Percentiles rank a stretch among this genome's conserved stretches.
phyloP scores from a whole-genome alignment of 2,113 vertebrate genomes.

The Phycodurus eques region DNA sequence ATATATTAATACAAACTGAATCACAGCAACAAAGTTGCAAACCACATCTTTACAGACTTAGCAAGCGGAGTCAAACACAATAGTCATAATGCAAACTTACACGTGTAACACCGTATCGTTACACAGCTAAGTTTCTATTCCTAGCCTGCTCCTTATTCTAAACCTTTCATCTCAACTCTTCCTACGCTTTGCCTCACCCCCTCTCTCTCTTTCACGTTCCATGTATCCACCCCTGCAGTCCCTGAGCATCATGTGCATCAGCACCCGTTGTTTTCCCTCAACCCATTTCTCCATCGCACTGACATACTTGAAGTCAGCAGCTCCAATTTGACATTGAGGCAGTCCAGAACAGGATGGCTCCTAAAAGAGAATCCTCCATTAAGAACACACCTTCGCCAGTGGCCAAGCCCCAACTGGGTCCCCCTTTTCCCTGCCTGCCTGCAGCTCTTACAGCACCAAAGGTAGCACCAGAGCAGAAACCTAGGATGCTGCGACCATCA shows the following conservation, averaged over 20 bases:
- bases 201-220: constrained; percentile 23
- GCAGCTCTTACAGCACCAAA: constrained; percentile 55
- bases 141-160: constrained; percentile 16
- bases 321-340: not conserved
- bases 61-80: too few species aligned
- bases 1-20: too few species aligned
- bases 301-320: constrained; percentile 47
- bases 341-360: constrained; percentile 57
- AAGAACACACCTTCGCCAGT: constrained; percentile 71
- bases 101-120: too few species aligned
- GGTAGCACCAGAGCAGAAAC: constrained; percentile 61
- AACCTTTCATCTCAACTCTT: constrained; percentile 27
- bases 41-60: too few species aligned
- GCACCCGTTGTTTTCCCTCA: constrained; percentile 13
- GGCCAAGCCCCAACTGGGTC: constrained; percentile 66
- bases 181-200: constrained; percentile 31
- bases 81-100: too few species aligned
- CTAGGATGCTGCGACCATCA: constrained; percentile 69
- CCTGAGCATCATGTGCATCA: constrained; percentile 48
- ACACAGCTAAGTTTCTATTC: not conserved
- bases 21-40: too few species aligned
- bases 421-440: constrained; percentile 68
- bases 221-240: constrained; percentile 38
- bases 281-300: constrained; percentile 25
- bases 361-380: constrained; percentile 73